Evolutionary conservation across 1,140 invertebrate species (phyloP).

Genomic region (Pinna nobilis): DNA sequence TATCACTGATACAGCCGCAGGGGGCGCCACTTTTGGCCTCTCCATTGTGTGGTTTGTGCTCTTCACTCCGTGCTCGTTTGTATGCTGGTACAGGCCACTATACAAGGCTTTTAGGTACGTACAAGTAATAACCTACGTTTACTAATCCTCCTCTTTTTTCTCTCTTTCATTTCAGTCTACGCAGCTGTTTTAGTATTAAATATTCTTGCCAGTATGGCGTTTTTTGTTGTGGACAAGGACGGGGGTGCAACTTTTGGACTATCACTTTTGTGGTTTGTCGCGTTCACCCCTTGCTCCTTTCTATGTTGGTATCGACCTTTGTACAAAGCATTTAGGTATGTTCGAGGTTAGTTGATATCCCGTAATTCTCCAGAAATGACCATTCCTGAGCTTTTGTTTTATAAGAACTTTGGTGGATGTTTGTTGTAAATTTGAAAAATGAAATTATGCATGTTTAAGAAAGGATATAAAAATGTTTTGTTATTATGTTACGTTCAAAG

Average conservation of each 20-base stretch:
- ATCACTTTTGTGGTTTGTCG: conserved; percentile 89
- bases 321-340: conserved; percentile 89
- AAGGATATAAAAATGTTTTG: too few species aligned
- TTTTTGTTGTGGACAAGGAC: conserved; percentile 68
- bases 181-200: conserved; percentile 89
- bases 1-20: conserved; percentile 66
- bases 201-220: conserved; percentile 83
- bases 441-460: too few species aligned
- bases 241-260: conserved; percentile 89
- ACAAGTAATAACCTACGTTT: too few species aligned
- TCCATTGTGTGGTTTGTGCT: conserved; percentile 92
- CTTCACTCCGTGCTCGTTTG: conserved; percentile 97
- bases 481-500: too few species aligned
- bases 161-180: conserved; percentile 85
- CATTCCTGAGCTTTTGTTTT: too few species aligned
- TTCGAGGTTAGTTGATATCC: too few species aligned
- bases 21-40: conserved; percentile 89
- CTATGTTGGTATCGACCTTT: conserved; percentile 96
- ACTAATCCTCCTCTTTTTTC: neutral
- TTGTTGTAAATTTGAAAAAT: too few species aligned
- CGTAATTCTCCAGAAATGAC: too few species aligned
- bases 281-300: conserved; percentile 98
- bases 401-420: too few species aligned
- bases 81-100: conserved; percentile 95
- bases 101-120: conserved; percentile 89